Conservation (phyloP, 2,113 vertebrate genomes). For the Tilapia sparmanii region DNA sequence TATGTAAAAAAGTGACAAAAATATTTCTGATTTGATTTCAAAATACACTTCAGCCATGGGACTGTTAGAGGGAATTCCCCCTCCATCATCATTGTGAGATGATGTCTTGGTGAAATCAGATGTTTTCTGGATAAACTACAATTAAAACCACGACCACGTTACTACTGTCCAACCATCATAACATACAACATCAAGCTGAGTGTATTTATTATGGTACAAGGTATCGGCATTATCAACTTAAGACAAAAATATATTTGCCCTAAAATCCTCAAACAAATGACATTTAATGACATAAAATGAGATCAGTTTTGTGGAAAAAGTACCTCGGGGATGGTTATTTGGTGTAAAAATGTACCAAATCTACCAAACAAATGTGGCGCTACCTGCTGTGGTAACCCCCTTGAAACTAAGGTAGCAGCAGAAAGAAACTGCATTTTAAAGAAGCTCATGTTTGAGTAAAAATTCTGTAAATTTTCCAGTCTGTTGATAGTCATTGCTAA, state of each 20-base stretch:
- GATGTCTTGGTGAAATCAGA: neutral
- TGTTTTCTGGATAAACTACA: neutral
- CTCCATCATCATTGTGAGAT: neutral
- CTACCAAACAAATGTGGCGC: neutral
- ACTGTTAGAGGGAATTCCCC: neutral
- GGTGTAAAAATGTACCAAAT: neutral
- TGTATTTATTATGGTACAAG: neutral
- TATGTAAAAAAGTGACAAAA: neutral
- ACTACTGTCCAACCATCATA: neutral
- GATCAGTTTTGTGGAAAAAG: neutral
- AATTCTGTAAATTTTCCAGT: neutral
- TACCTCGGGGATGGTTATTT: neutral
- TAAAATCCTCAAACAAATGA: neutral
- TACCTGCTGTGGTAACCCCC: neutral
- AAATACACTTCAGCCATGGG: neutral
- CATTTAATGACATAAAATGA: neutral
- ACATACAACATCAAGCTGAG: neutral
- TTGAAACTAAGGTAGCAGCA: neutral
- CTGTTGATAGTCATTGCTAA: neutral
- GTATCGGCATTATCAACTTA: neutral
- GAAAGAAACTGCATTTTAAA: neutral
- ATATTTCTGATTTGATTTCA: neutral
- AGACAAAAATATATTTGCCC: neutral
- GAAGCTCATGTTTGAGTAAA: neutral
- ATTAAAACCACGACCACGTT: neutral